Evolutionary conservation across 2,888 invertebrate genomes (phyloP).

Genomic region (Podotricha telesiphe): DNA sequence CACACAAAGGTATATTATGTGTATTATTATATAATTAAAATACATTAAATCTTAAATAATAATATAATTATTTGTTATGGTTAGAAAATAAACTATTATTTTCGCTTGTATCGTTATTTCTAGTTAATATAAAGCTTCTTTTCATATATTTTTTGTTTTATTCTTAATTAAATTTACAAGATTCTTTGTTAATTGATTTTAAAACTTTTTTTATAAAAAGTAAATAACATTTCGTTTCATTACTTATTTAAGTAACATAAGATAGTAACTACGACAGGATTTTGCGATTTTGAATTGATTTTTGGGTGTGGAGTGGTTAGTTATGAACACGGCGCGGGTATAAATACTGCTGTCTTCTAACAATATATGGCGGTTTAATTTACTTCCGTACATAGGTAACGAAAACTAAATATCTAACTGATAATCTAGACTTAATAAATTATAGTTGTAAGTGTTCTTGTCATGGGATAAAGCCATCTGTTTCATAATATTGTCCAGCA

Average conservation of each 20-base stretch:
- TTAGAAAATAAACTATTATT: background rate
- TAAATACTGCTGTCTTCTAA: background rate
- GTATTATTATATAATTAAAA: conserved; percentile 44
- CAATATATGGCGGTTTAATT: conserved; percentile 3
- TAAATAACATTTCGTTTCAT: no score
- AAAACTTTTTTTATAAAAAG: no score
- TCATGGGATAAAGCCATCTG: conserved; percentile 69
- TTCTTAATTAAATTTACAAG: no score
- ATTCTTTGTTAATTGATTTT: no score
- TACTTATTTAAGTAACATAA: no score
- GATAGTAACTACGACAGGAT: background rate
- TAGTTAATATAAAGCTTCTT: no score
- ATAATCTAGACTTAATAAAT: conserved; percentile 68
- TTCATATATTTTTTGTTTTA: no score
- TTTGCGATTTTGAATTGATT: background rate
- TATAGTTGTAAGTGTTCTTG: conserved; percentile 70
- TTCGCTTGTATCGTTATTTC: no score
- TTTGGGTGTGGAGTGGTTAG: background rate
- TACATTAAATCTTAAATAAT: background rate
- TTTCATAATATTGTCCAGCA: conserved; percentile 60
- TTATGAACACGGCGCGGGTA: background rate
- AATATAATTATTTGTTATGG: background rate
- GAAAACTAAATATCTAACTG: conserved; percentile 5
- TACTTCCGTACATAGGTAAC: conserved; percentile 1
- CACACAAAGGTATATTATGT: conserved; percentile 55